Evolutionary conservation across 2,797 vertebrate genomes (phyloP).

Genomic region (Otolemur crassicaudatus): DNA sequence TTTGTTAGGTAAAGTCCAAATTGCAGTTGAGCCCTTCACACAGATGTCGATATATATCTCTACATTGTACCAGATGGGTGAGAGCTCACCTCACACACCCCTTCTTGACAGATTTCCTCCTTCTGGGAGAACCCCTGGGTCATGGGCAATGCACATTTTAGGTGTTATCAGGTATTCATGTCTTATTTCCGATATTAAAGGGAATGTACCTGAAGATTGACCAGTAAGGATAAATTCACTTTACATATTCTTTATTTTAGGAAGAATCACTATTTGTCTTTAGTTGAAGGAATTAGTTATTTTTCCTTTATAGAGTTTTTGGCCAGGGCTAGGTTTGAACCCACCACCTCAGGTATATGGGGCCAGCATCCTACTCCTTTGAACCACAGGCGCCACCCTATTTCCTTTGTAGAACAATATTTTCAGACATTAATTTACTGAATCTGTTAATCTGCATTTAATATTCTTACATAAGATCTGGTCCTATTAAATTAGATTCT

Average conservation of each 20-base stretch:
- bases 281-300: background rate
- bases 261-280: background rate
- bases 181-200: background rate
- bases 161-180: background rate
- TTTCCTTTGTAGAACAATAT: background rate
- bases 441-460: background rate
- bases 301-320: background rate
- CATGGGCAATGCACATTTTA: background rate
- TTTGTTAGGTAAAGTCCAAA: no score
- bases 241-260: background rate
- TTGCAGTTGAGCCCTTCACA: no score
- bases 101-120: background rate
- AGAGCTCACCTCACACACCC: no score
- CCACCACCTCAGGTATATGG: no score
- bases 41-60: no score
- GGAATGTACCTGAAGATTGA: background rate
- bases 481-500: constrained; percentile 89
- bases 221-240: background rate
- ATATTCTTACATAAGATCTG: constrained; percentile 84
- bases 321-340: no score
- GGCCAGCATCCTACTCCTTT: no score
- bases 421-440: background rate
- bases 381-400: no score
- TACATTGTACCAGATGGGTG: no score
- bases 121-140: background rate